Percentiles rank a stretch among this genome's conserved stretches.
phyloP scores from a whole-genome alignment of 2,888 invertebrate genomes.

The Aethes cnicana region DNA sequence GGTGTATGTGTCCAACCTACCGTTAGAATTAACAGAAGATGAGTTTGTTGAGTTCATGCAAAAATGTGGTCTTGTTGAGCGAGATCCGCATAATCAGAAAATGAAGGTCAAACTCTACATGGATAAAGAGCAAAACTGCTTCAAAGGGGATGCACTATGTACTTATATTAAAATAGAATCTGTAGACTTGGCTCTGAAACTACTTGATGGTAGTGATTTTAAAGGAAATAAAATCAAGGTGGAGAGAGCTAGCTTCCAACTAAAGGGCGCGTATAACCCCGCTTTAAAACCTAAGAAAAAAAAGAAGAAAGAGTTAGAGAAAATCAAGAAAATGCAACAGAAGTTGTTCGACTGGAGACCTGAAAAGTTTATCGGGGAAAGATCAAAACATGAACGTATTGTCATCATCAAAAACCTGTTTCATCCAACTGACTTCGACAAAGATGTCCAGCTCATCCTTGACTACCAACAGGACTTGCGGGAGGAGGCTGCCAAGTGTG shows the following conservation, averaged over 20 bases:
- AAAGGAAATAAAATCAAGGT: constrained; percentile 92
- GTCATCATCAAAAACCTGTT: constrained; percentile 98
- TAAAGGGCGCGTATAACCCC: constrained; percentile 97
- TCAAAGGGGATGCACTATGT: constrained; percentile 98
- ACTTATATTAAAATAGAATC: constrained; percentile 98
- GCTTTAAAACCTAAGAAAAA: constrained; percentile 94
- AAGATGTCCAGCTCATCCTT: constrained; percentile 92
- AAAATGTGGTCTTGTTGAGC: constrained; percentile 97
- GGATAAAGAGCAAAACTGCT: constrained; percentile 88
- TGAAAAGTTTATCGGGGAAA: constrained; percentile 92
- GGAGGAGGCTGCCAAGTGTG: constrained; percentile 94
- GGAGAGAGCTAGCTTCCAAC: constrained; percentile 95
- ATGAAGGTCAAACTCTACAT: constrained; percentile 96
- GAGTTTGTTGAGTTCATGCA: constrained; percentile 96
- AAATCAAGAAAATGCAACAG: constrained; percentile 94
- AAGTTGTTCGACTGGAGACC: constrained; percentile 99
- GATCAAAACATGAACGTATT: constrained; percentile 93
- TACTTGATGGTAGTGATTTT: constrained; percentile 93
- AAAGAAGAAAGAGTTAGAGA: constrained; percentile 94
- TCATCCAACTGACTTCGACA: constrained; percentile 93
- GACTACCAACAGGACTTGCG: constrained; percentile 95
- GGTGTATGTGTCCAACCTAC: constrained; percentile 97
- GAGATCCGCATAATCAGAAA: constrained; percentile 89
- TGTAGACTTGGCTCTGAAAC: constrained; percentile 93
- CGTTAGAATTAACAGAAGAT: constrained; percentile 92